Percentiles rank a stretch among this genome's conserved stretches.
Evolutionary conservation across 1,140 invertebrate species (phyloP).

Genomic region (Nasonia vitripennis): DNA sequence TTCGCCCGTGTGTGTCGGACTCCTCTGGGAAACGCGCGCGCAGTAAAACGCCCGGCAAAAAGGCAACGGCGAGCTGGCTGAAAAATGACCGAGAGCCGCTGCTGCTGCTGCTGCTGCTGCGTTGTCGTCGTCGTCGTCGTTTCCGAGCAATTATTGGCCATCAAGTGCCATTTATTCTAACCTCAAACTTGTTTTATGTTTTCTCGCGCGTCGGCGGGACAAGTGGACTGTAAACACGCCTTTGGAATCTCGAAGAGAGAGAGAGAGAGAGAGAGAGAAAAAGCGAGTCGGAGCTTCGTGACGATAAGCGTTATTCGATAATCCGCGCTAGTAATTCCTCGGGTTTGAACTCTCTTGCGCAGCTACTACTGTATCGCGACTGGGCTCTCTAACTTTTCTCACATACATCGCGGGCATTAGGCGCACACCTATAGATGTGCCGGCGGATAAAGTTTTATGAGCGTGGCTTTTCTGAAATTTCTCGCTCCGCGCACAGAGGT

Average conservation of each 20-base stretch:
- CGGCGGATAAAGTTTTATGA: constrained; percentile 24
- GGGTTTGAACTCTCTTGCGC: constrained; percentile 12
- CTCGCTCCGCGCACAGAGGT: neutral
- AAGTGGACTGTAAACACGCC: constrained; percentile 6
- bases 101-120: too few relatives aligned
- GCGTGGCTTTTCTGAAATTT: neutral
- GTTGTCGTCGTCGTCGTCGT: neutral
- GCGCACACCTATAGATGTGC: too few relatives aligned
- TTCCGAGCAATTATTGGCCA: constrained; percentile 34
- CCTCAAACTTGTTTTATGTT: constrained; percentile 5
- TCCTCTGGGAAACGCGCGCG: neutral
- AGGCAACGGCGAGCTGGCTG: neutral
- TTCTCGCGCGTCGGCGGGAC: neutral
- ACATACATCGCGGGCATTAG: constrained; percentile 6
- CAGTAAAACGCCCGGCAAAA: neutral
- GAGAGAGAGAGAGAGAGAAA: neutral
- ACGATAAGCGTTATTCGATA: constrained; percentile 46
- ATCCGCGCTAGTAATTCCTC: constrained; percentile 29
- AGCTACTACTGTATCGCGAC: neutral
- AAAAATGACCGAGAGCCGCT: constrained; percentile 33
- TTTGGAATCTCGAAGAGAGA: constrained; percentile 12
- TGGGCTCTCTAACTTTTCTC: constrained; percentile 4
- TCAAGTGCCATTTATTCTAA: constrained; percentile 21
- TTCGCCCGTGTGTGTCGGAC: neutral
- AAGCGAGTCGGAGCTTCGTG: neutral